Evolutionary conservation across 2,797 vertebrate species (phyloP).

Genomic region (Gambusia yucatana): DNA sequence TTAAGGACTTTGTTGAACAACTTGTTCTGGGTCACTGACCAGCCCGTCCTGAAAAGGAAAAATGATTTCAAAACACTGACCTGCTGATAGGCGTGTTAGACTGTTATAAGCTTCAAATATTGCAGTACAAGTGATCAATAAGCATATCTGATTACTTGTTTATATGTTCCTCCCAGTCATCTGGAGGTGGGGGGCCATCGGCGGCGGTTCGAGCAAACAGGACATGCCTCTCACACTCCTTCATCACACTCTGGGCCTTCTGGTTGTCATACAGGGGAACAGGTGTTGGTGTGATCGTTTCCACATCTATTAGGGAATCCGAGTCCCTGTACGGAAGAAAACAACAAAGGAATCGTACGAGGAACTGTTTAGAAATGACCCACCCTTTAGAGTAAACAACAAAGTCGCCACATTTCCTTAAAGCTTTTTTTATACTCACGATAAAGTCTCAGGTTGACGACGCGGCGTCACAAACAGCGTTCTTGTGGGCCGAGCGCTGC

Average conservation of each 20-base stretch:
- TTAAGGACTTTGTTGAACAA: constrained; percentile 98
- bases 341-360: background rate
- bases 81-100: background rate
- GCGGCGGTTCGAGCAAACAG: constrained; percentile 95
- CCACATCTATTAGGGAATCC: constrained; percentile 90
- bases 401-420: background rate
- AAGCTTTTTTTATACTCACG: constrained; percentile 78
- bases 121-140: background rate
- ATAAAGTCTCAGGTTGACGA: constrained; percentile 84
- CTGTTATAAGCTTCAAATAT: background rate
- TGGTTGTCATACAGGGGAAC: constrained; percentile 95
- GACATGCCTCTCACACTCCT: constrained; percentile 95
- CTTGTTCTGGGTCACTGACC: constrained; percentile 95
- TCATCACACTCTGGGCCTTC: constrained; percentile 97
- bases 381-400: background rate
- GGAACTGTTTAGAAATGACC: background rate
- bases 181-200: constrained; percentile 91
- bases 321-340: constrained; percentile 83
- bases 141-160: constrained; percentile 86
- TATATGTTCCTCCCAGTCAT: constrained; percentile 97
- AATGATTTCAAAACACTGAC: constrained; percentile 8
- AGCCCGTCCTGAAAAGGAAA: constrained; percentile 86
- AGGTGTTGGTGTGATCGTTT: constrained; percentile 86
- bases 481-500: constrained; percentile 92
- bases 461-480: constrained; percentile 91